Percentiles rank a stretch among this genome's conserved stretches.
Evolutionary conservation across 2,888 invertebrate genomes (phyloP).

Genomic region (Crematogaster levior): DNA sequence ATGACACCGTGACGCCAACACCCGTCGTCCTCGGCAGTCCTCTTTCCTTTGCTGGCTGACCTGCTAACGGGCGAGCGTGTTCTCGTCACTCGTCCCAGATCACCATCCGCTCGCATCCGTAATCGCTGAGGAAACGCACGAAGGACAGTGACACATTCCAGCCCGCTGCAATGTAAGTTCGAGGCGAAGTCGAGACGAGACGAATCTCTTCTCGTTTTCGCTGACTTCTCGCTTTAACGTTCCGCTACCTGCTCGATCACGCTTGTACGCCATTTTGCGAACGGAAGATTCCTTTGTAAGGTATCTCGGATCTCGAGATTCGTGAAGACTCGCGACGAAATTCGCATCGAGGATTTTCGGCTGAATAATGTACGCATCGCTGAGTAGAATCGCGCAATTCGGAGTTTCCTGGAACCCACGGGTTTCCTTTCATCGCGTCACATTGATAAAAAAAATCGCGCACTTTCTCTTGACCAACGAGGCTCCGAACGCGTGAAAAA

Average conservation of each 20-base stretch:
- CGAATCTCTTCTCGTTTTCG: not conserved
- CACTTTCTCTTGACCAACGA: too few species aligned
- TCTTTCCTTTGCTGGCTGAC: not conserved
- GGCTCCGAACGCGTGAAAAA: not conserved
- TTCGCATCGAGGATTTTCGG: not conserved
- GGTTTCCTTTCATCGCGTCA: not conserved
- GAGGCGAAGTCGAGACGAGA: not conserved
- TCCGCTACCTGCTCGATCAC: not conserved
- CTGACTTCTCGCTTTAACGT: not conserved
- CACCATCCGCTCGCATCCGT: not conserved
- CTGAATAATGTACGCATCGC: not conserved
- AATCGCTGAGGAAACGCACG: not conserved
- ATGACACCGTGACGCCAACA: slow-evolving; percentile 6
- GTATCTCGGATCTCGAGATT: not conserved
- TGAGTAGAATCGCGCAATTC: not conserved
- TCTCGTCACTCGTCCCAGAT: not conserved
- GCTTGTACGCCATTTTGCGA: slow-evolving; percentile 24
- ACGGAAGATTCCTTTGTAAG: not conserved
- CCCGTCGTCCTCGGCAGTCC: not conserved
- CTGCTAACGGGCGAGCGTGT: not conserved
- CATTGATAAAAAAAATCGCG: not conserved
- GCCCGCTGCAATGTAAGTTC: slow-evolving; percentile 16
- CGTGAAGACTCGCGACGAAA: too few species aligned
- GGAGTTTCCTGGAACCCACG: not conserved
- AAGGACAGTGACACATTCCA: not conserved